Base-by-base conservation (phyloP, 2,113 vertebrate species). In the Labeo catla region DNA sequence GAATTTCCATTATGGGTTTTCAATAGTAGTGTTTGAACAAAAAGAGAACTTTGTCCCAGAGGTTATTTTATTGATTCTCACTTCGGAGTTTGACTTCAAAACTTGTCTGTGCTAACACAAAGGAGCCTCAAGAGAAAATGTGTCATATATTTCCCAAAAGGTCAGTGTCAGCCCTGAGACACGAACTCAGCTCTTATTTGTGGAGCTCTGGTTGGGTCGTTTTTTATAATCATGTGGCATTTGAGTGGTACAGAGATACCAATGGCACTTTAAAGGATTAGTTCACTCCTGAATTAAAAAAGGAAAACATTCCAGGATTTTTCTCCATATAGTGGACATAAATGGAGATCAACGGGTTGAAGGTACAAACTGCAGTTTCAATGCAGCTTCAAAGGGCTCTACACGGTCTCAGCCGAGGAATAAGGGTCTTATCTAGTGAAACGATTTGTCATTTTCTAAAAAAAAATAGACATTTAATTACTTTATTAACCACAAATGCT, bases 61-160 rank as follows among this genome's bases (percentile, higher is more conserved):
- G 73, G 87, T 86, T 54, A 12, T 47, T 84, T 72, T 76, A 90
- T 88, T 88, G 89, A 90, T 90, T 87, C 86, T 83, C 45, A 85
- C 85, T 79, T 76, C 65, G 77, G 77, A 77, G 79, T 81, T 49
- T 47, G 43, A 49, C 79, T 81, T 72, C 86, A 76, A 86, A 87
- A 88, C 72, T 76, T 83, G 78, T 87, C 82, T 82, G 61, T 36
- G 59, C 34, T 49, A 47, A 54, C 86, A 74, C 68, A 74, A 83
- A 65, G 76, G 34, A 12, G 36, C 43, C 82, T 83, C 85, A 72
- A 47, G 52, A 78, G 76, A 52, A 66, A 73, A 36, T 83, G 78
- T 72, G 78, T 70, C 82, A 77, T 84, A 86, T 84, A 59, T 77
- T 89, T 84, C 39, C 12, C 21, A 39, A 74, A 87, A 85, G 85